Conservation (phyloP, 2,797 vertebrate genomes). For the Xyrichtys novacula region DNA sequence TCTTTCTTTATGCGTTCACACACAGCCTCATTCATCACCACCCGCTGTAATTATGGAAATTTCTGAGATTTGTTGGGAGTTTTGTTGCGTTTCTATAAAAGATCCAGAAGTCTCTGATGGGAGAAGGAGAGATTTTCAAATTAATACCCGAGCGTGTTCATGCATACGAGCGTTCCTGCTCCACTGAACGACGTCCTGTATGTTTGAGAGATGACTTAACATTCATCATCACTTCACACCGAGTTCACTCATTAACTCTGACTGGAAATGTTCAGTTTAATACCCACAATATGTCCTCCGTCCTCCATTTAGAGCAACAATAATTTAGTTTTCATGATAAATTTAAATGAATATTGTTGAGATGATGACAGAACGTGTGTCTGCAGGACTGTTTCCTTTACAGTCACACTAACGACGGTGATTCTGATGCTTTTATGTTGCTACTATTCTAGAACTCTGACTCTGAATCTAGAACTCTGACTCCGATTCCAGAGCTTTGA, state of each 20-base stretch:
- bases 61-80: slow-evolving; percentile 65
- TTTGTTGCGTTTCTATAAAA: slow-evolving; percentile 51
- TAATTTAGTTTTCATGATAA: no score
- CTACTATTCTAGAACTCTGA: no score
- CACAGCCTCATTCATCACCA: slow-evolving; percentile 70
- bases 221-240: slow-evolving; percentile 27
- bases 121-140: slow-evolving; percentile 35
- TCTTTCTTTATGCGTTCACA: slow-evolving; percentile 61
- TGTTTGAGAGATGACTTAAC: slow-evolving; percentile 32
- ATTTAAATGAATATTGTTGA: no score
- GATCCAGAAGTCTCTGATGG: slow-evolving; percentile 49
- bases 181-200: slow-evolving; percentile 41
- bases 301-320: no score
- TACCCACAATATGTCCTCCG: no score
- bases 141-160: slow-evolving; percentile 45
- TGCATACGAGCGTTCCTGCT: slow-evolving; percentile 48
- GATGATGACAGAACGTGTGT: no score
- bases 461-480: no score
- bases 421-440: no score
- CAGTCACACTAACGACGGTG: no score
- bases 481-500: no score
- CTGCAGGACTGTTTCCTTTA: no score
- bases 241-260: slow-evolving; percentile 35
- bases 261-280: slow-evolving; percentile 31
- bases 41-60: slow-evolving; percentile 75